phyloP scores from a whole-genome alignment of 2,888 invertebrate species.

The Augochlorella aurata region DNA sequence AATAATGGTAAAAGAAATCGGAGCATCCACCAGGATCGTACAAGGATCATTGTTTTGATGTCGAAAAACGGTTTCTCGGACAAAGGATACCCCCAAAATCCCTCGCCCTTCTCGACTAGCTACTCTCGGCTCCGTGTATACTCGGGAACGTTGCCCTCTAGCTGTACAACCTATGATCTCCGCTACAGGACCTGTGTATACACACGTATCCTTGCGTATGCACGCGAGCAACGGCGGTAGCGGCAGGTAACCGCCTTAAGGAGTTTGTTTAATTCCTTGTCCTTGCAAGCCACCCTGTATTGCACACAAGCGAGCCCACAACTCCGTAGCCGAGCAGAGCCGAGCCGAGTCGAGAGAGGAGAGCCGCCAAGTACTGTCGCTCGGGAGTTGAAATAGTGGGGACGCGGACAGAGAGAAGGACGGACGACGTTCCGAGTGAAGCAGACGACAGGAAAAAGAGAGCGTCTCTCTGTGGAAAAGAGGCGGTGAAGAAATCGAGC shows the following conservation, averaged over 20 bases:
- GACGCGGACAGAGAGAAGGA: constrained; percentile 34
- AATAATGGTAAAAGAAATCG: background rate
- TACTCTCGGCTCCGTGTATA: background rate
- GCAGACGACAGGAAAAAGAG: constrained; percentile 43
- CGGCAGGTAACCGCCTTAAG: constrained; percentile 70
- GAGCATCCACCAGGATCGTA: background rate
- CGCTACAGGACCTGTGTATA: constrained; percentile 7
- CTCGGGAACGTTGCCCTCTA: constrained; percentile 26
- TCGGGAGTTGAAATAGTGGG: constrained; percentile 37
- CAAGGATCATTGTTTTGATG: constrained; percentile 44
- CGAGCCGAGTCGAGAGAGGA: constrained; percentile 25
- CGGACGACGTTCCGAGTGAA: constrained; percentile 21
- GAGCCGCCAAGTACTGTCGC: constrained; percentile 50
- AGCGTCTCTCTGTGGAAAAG: constrained; percentile 12
- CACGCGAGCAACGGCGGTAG: constrained; percentile 22
- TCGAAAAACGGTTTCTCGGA: constrained; percentile 57
- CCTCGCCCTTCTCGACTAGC: constrained; percentile 17
- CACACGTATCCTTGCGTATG: constrained; percentile 23
- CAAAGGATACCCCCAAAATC: constrained; percentile 49
- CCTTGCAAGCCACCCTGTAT: constrained; percentile 72
- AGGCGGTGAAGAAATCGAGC: constrained; percentile 34
- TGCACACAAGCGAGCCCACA: constrained; percentile 48
- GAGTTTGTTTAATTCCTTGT: constrained; percentile 71
- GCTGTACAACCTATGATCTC: constrained; percentile 10
- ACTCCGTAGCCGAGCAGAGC: constrained; percentile 8